Conservation (phyloP, 2,797 vertebrate genomes). For the Leptatherina wallacei region DNA sequence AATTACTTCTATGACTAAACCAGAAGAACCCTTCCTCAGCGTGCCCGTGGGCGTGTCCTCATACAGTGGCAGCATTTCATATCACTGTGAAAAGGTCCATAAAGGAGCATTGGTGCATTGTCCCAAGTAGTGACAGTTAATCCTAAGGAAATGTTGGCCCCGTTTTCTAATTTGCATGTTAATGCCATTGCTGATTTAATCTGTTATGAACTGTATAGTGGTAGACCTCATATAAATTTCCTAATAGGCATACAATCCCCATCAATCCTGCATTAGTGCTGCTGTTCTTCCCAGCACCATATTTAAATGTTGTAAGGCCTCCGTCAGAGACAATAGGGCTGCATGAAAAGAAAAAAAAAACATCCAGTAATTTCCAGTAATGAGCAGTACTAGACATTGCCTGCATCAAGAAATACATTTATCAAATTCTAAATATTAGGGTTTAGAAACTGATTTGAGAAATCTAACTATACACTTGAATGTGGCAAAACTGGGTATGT, state of each 20-base stretch:
- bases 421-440: background rate
- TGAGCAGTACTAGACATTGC: background rate
- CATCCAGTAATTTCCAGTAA: slow-evolving; percentile 6
- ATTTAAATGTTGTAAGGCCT: slow-evolving; percentile 43
- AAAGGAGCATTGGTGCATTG: slow-evolving; percentile 57
- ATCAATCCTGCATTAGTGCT: slow-evolving; percentile 51
- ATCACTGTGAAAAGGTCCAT: slow-evolving; percentile 68
- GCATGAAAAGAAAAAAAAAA: slow-evolving; percentile 16
- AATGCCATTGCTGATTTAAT: slow-evolving; percentile 79
- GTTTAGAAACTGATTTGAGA: background rate
- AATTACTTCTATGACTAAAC: slow-evolving; percentile 67
- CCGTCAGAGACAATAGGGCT: slow-evolving; percentile 29
- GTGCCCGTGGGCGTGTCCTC: slow-evolving; percentile 50
- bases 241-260: slow-evolving; percentile 53
- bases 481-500: background rate
- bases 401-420: background rate
- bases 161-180: slow-evolving; percentile 83
- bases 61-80: slow-evolving; percentile 52
- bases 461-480: background rate
- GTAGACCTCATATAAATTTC: slow-evolving; percentile 70
- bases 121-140: slow-evolving; percentile 75
- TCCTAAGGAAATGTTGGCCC: slow-evolving; percentile 78
- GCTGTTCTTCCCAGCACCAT: slow-evolving; percentile 24
- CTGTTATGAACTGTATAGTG: slow-evolving; percentile 67
- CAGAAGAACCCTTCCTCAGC: slow-evolving; percentile 43